phyloP scores from a whole-genome alignment of 2,888 invertebrate genomes.

The Mantis religiosa region DNA sequence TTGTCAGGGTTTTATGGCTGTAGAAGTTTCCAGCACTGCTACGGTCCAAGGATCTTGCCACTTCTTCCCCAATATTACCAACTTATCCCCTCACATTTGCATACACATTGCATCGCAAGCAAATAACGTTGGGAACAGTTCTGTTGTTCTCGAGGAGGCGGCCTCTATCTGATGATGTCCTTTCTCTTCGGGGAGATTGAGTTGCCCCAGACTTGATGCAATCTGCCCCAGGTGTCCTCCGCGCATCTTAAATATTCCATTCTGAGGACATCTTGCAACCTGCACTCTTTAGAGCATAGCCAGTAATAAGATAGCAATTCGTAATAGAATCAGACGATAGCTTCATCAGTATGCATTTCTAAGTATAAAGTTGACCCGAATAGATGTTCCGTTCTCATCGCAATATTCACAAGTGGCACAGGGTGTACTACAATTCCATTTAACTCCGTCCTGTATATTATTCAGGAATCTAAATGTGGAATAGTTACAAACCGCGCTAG shows the following conservation, averaged over 20 bases:
- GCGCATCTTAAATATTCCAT: neutral
- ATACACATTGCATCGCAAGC: constrained; percentile 16
- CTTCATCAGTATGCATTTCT: neutral
- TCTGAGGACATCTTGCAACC: neutral
- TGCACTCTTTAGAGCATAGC: neutral
- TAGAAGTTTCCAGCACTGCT: neutral
- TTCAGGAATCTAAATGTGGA: no score
- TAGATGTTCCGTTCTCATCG: neutral
- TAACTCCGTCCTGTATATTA: no score
- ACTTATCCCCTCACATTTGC: constrained; percentile 15
- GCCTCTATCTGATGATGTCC: neutral
- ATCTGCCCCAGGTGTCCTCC: neutral
- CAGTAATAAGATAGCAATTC: neutral
- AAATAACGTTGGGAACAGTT: neutral
- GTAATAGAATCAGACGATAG: neutral
- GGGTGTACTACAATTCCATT: no score
- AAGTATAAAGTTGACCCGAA: neutral
- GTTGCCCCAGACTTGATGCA: neutral
- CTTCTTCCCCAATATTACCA: neutral
- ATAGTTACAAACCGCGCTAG: no score
- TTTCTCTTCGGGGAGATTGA: neutral
- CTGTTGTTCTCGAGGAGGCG: neutral
- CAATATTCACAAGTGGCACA: neutral
- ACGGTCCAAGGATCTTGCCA: neutral
- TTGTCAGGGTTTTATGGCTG: neutral